Base-by-base conservation (phyloP, 1,140 invertebrate genomes). In the Caenorhabditis inopinata region DNA sequence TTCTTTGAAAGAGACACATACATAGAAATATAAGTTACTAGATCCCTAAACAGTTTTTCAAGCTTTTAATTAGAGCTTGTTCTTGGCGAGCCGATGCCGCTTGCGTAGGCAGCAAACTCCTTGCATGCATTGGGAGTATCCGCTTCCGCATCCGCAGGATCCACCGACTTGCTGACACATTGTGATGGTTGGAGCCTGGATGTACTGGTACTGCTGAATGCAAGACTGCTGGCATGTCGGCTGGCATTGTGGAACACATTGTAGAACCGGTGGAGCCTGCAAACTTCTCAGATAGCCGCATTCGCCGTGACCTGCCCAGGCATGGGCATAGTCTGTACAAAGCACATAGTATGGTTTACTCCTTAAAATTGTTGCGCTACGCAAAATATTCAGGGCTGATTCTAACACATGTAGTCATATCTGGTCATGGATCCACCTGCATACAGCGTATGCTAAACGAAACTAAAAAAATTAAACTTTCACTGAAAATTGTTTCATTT, bases 101-200 rank as follows among this genome's bases (percentile, higher is more conserved):
- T 79, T 82, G 29, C 84, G 77, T 27, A 85, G 75, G 74, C 84
- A 85, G 78, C 84, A 85, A 25, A 85, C 83, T 46, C 84, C 84
- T 73, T 82, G 80, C 74, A 81, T 79, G 25, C 53, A 81, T 38
- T 85, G 84, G n/a, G 83, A 78, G 49, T 85, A 85, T 49, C 84
- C 84, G 29, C 77, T 75, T 27, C 81, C 81, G 62, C 84, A 85
- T n/a, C 84, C 80, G 68, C 84, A 85, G 0, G 29, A 45, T 23
- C 32, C 27, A 25, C 45, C 47, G 25, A 76, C 73, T 62, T 81
- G 81, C n/a, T 78, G 78, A 75, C 84, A 85, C 75, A 85, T 79
- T 32, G 79, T 83, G 53, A 84, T 85, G 27, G 84, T 74, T 16
- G 84, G 77, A 21, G 80, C 81, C 45, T 85, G 84, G 9, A 79